Conservation (phyloP, 2,113 vertebrate species). For the Hippocampus zosterae region DNA sequence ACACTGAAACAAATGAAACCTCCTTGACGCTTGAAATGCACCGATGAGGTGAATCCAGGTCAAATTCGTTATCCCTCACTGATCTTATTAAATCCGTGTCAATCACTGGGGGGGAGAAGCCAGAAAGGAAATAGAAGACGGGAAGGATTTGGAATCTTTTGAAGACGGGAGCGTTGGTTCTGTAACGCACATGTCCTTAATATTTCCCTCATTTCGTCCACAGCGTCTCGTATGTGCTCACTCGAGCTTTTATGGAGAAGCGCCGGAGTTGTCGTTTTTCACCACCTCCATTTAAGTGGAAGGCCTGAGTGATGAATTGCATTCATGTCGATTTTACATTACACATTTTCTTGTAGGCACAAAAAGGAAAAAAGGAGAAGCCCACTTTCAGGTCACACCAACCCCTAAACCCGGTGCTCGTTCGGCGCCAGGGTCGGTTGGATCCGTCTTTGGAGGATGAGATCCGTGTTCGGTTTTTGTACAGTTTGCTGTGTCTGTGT, state of each 20-base stretch:
- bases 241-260: conserved; percentile 30
- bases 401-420: no score
- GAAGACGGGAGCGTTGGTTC: conserved; percentile 8
- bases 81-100: conserved; percentile 31
- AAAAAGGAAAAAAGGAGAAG: no score
- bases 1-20: conserved; percentile 16
- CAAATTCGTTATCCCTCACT: conserved; percentile 31
- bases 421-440: no score
- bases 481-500: no score
- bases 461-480: no score
- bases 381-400: no score
- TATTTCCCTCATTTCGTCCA: conserved; percentile 17
- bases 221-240: conserved; percentile 11
- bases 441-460: no score
- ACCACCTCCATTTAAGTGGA: conserved; percentile 28
- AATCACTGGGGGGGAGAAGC: conserved; percentile 11
- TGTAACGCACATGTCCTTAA: conserved; percentile 12
- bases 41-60: conserved; percentile 34
- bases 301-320: conserved; percentile 28
- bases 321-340: conserved; percentile 27
- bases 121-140: not conserved
- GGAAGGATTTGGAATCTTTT: conserved; percentile 18
- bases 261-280: conserved; percentile 36
- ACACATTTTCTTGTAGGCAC: not conserved
- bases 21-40: conserved; percentile 10